These are phyloP conservation scores for Ormia ochracea DNA, from an alignment of 2,888 invertebrate genomes.

Conservation along the genomic window DNA sequence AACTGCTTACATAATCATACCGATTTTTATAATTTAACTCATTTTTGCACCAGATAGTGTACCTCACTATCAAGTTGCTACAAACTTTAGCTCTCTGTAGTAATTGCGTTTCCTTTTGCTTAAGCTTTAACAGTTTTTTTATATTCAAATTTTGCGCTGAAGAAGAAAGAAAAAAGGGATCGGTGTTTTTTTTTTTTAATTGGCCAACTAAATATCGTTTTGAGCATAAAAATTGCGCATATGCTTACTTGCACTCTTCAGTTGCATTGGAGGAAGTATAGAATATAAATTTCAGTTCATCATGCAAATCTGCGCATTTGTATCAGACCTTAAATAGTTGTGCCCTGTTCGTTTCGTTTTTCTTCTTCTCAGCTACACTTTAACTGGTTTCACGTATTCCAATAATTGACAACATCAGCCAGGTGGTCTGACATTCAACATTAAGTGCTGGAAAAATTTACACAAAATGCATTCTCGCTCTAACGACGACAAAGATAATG, in stretches of 20 bases:
- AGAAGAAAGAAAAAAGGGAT: background rate
- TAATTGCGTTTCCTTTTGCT: no score
- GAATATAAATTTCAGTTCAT: constrained; percentile 32
- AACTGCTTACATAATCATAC: no score
- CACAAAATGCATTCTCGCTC: constrained; percentile 15
- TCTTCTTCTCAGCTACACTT: background rate
- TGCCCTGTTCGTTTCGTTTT: constrained; percentile 38
- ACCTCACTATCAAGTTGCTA: no score
- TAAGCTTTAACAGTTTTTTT: no score
- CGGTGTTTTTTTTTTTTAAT: constrained; percentile 51
- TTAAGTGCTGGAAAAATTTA: constrained; percentile 57
- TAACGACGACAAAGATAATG: background rate
- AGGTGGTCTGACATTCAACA: constrained; percentile 63
- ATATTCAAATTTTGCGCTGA: background rate
- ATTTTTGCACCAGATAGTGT: no score
- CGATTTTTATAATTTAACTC: no score
- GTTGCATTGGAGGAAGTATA: background rate
- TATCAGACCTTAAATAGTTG: constrained; percentile 45
- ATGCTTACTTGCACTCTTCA: background rate
- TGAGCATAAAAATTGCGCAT: constrained; percentile 38
- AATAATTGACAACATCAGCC: constrained; percentile 59
- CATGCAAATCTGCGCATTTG: constrained; percentile 58
- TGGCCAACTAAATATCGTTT: constrained; percentile 49
- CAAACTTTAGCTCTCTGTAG: no score
- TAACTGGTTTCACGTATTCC: constrained; percentile 55